Evolutionary conservation across 2,888 invertebrate genomes (phyloP).

Genomic region (Sinelater perroti): DNA sequence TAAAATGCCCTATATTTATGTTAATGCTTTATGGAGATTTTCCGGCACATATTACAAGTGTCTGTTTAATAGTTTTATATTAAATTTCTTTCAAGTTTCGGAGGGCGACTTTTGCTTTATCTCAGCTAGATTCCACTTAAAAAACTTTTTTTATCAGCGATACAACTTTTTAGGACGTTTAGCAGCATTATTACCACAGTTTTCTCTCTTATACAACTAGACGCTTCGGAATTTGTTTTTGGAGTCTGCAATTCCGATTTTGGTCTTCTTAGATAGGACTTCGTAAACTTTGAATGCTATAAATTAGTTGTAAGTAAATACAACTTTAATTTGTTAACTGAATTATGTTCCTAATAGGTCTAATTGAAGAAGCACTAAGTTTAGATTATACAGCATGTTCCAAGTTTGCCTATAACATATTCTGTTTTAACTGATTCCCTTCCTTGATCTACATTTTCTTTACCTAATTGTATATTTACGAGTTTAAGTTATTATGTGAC

Average conservation of each 20-base stretch:
- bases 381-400: not conserved
- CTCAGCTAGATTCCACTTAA: conserved; percentile 16
- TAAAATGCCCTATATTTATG: conserved; percentile 48
- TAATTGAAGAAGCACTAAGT: not conserved
- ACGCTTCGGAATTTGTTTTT: too few relatives aligned
- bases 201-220: too few relatives aligned
- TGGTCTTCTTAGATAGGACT: too few relatives aligned
- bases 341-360: not conserved
- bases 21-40: conserved; percentile 45
- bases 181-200: too few relatives aligned
- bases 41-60: conserved; percentile 46
- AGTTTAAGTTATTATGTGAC: too few relatives aligned
- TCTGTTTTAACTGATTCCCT: not conserved
- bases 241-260: too few relatives aligned
- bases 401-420: not conserved
- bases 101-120: conserved; percentile 32
- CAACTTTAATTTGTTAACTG: not conserved
- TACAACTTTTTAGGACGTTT: too few relatives aligned
- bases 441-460: not conserved
- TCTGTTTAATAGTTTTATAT: conserved; percentile 48
- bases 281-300: not conserved
- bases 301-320: not conserved
- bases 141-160: too few relatives aligned
- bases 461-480: too few relatives aligned
- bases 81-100: conserved; percentile 42